Percentiles rank a stretch among this genome's conserved stretches.
phyloP scores from a whole-genome alignment of 2,113 vertebrate genomes.

The Oplegnathus fasciatus region DNA sequence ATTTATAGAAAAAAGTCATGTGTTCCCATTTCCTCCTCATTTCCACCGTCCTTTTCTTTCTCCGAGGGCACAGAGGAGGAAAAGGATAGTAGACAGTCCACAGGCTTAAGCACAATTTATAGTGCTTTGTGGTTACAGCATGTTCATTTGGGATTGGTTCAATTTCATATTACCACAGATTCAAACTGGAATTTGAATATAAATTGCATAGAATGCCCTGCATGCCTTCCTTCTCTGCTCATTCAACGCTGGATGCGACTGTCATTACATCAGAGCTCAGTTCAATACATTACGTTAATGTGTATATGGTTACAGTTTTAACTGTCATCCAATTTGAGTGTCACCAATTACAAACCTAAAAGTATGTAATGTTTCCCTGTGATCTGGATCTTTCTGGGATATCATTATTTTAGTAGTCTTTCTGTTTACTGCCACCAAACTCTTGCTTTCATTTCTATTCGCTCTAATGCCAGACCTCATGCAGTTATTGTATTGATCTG shows the following conservation, averaged over 20 bases:
- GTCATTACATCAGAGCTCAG: conserved; percentile 19
- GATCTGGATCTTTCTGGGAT: not conserved
- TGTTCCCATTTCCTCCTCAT: not conserved
- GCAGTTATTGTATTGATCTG: conserved; percentile 40
- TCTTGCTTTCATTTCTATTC: conserved; percentile 18
- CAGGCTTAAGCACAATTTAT: not conserved
- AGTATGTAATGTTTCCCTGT: not conserved
- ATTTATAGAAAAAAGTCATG: conserved; percentile 1
- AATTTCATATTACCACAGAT: conserved; percentile 7
- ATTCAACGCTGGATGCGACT: not conserved
- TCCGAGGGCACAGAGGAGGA: not conserved
- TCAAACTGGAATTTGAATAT: not conserved
- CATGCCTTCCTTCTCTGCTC: conserved; percentile 2
- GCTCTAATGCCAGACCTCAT: conserved; percentile 26
- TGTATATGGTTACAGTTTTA: not conserved
- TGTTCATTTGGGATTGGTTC: conserved; percentile 15
- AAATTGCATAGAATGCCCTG: conserved; percentile 1
- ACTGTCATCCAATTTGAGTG: conserved; percentile 3
- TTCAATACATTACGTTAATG: not conserved
- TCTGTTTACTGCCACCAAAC: conserved; percentile 14
- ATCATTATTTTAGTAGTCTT: not conserved
- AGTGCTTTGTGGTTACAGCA: conserved; percentile 12
- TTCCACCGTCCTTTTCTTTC: not conserved
- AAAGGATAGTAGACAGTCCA: not conserved
- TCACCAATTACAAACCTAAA: not conserved